These are phyloP conservation scores for Chromoteleia sp. DNA, from an alignment of 2,888 invertebrate species.

Conservation along the genomic window DNA sequence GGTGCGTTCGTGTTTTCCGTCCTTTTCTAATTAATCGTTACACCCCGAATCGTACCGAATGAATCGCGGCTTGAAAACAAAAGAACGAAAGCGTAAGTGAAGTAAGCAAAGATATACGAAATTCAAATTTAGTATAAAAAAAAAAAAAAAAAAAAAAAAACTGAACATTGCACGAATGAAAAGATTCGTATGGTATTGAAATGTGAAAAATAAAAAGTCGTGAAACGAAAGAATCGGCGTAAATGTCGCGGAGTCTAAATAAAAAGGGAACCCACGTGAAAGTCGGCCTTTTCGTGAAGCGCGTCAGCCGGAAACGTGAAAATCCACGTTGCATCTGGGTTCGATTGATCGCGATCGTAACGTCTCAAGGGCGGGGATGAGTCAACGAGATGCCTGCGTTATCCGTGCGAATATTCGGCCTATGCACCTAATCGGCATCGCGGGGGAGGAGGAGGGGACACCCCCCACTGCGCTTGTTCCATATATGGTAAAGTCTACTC, in stretches of 20 bases:
- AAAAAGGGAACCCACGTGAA: slow-evolving; percentile 51
- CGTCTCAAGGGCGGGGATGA: slow-evolving; percentile 68
- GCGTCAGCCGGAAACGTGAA: slow-evolving; percentile 49
- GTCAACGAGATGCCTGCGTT: slow-evolving; percentile 54
- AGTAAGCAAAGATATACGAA: no score
- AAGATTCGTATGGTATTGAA: slow-evolving; percentile 19
- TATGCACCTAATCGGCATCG: slow-evolving; percentile 54
- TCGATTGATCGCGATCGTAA: slow-evolving; percentile 55
- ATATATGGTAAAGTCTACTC: slow-evolving; percentile 92
- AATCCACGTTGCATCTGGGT: slow-evolving; percentile 69
- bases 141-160: neutral
- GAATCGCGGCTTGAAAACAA: slow-evolving; percentile 10
- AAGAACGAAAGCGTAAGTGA: neutral
- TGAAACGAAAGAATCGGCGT: neutral
- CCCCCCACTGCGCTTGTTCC: slow-evolving; percentile 87
- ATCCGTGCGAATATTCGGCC: slow-evolving; percentile 59
- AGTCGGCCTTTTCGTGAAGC: slow-evolving; percentile 35
- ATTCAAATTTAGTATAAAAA: neutral
- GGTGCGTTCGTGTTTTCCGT: neutral
- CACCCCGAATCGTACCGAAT: slow-evolving; percentile 1
- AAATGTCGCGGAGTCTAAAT: neutral
- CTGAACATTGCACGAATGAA: slow-evolving; percentile 30
- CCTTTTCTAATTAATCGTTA: slow-evolving; percentile 39
- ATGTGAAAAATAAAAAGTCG: neutral
- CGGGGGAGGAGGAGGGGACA: slow-evolving; percentile 81